Percentiles rank a stretch among this genome's conserved stretches.
These are phyloP conservation scores for Erebia aethiops DNA, from an alignment of 2,888 invertebrate genomes.

Conservation along the genomic window DNA sequence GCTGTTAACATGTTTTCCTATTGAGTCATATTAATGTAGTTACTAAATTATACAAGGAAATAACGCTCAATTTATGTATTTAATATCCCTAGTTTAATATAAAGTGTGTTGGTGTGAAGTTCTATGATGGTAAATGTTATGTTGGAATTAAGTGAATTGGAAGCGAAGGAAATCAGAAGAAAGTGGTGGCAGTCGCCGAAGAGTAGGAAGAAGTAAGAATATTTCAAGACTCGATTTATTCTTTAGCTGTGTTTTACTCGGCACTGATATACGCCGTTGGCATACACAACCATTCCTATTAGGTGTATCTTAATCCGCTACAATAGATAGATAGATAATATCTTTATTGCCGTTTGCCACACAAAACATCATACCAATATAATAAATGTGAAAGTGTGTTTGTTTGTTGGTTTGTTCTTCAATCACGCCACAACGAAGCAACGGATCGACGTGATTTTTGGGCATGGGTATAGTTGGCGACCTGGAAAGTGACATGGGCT, in stretches of 20 bases:
- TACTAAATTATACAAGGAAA: conserved; percentile 15
- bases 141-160: conserved; percentile 56
- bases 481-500: too few relatives aligned
- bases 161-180: conserved; percentile 61
- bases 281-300: too few relatives aligned
- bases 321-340: too few relatives aligned
- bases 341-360: too few relatives aligned
- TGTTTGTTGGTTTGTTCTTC: too few relatives aligned
- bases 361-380: too few relatives aligned
- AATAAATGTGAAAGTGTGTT: too few relatives aligned
- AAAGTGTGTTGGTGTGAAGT: not conserved
- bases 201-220: conserved; percentile 45
- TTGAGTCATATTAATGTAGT: not conserved
- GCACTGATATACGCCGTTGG: too few relatives aligned
- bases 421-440: too few relatives aligned
- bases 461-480: too few relatives aligned
- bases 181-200: conserved; percentile 72
- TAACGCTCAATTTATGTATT: not conserved
- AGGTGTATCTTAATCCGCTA: too few relatives aligned
- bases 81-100: not conserved
- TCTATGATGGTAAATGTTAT: conserved; percentile 34
- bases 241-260: not conserved
- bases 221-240: not conserved
- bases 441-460: too few relatives aligned
- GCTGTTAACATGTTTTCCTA: not conserved